phyloP scores from a whole-genome alignment of 64 coral and sea anemone genomes.

The Porites lutea region DNA sequence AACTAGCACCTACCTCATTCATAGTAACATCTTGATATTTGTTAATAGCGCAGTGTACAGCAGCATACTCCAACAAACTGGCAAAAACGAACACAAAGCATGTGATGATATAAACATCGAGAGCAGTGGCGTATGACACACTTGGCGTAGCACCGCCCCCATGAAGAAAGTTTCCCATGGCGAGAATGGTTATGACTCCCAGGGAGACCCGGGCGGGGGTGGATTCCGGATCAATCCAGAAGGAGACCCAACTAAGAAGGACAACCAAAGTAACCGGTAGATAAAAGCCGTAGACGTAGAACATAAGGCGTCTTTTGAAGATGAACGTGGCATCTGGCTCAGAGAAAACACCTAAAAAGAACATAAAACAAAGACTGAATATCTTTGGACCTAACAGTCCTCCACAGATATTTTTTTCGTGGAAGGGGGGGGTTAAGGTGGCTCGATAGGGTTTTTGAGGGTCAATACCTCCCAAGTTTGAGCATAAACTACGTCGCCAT shows the following conservation, averaged over 20 bases:
- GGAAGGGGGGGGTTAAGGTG: no score
- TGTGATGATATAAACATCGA: conserved; percentile 69
- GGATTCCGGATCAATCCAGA: conserved; percentile 77
- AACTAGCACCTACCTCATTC: conserved; percentile 27
- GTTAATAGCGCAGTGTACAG: conserved; percentile 61
- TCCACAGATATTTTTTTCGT: no score
- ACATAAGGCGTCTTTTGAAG: conserved; percentile 67
- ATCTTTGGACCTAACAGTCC: no score
- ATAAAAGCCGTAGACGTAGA: conserved; percentile 65
- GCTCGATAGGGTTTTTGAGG: no score
- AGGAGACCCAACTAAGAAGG: conserved; percentile 68
- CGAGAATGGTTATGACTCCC: conserved; percentile 70
- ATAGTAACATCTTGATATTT: conserved; percentile 48
- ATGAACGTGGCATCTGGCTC: conserved; percentile 58
- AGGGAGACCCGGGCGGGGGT: conserved; percentile 69
- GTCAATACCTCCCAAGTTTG: no score
- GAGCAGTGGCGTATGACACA: conserved; percentile 71
- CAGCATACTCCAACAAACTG: conserved; percentile 66
- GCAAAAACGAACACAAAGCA: conserved; percentile 80
- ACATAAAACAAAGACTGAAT: not conserved
- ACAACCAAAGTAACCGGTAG: conserved; percentile 45
- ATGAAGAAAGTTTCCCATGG: conserved; percentile 67
- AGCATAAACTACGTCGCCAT: no score
- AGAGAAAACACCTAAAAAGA: conserved; percentile 59
- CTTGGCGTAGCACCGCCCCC: conserved; percentile 47